Evolutionary conservation across 2,888 invertebrate genomes (phyloP), one percentile per base, ranked within the genome.

Genomic region (Leptinotarsa rubiginosa): DNA sequence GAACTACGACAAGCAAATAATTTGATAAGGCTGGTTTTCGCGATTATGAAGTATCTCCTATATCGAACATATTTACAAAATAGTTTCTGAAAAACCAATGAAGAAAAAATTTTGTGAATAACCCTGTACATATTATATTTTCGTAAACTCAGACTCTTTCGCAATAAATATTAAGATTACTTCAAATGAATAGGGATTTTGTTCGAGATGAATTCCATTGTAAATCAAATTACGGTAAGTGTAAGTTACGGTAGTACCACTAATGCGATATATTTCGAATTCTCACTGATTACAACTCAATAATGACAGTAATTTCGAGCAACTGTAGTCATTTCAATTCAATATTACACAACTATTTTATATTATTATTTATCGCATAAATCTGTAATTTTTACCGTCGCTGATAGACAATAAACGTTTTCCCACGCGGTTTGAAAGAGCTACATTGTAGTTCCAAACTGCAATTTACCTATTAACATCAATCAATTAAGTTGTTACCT

Each of bases 401-500:
- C 56, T 16, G 22, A 68, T 7, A 66, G 66, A 66, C 49, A 49
- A 22, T 66, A 66, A 49, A 47, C 22, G 41, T 56, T 56, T 67
- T 69, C 68, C 68, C 68, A 69, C 68, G 47, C 68, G 41, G 25
- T 47, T 41, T 13, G 16, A 67, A 54, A 56, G 15, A 20, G 16
- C 18, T 20, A n/a, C 20, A 52, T 56, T 47, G 47, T 18, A 41
- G 47, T 41, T 47, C n/a, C 25, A 69, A 69, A 41, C 68, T 56
- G 41, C 68, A 54, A 69, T 69, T 56, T 41, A 56, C 56, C 56
- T n/a, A 69, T 69, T 54, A 69, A 41, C 54, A 56, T 25, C 20
- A 69, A 47, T 52, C 68, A 69, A 69, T 69, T 69, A 67, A 52
- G 52, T 67, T 50, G 31, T 22, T 52, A n/a, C 7, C 22, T 31